Percentiles rank a stretch among this genome's conserved stretches.
Conservation (phyloP, 2,888 invertebrate genomes). For the Euclidia mi region DNA sequence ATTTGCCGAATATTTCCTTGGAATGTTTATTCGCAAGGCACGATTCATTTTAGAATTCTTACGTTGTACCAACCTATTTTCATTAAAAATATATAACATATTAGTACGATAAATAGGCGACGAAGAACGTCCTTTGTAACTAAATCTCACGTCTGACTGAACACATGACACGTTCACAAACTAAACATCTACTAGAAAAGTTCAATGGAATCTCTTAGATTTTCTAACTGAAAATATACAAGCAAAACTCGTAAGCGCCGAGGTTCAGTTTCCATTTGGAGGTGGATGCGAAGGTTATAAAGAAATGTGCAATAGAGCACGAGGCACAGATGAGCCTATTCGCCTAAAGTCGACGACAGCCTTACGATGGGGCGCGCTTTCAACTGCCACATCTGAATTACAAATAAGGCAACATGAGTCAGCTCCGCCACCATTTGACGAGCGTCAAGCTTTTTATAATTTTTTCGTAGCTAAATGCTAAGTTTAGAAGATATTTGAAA, state of each 20-base stretch:
- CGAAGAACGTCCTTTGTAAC: no score
- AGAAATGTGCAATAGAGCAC: slow-evolving; percentile 37
- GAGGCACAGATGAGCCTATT: slow-evolving; percentile 38
- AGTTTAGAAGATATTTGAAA: slow-evolving; percentile 48
- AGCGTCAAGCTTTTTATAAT: slow-evolving; percentile 40
- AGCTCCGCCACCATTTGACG: slow-evolving; percentile 41
- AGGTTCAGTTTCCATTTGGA: slow-evolving; percentile 45
- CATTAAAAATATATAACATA: no score
- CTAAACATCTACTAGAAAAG: slow-evolving; percentile 3
- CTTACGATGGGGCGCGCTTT: slow-evolving; percentile 42
- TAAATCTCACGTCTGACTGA: not conserved
- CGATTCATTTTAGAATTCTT: not conserved
- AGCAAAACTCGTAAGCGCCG: slow-evolving; percentile 36
- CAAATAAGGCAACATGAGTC: slow-evolving; percentile 63
- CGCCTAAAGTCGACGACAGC: slow-evolving; percentile 44
- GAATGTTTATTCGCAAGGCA: not conserved
- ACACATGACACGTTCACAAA: not conserved
- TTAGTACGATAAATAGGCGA: not conserved
- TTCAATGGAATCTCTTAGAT: slow-evolving; percentile 12
- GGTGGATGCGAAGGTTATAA: slow-evolving; percentile 40
- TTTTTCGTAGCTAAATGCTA: slow-evolving; percentile 48
- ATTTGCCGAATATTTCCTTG: slow-evolving; percentile 1
- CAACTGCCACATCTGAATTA: slow-evolving; percentile 67
- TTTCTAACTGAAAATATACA: no score
- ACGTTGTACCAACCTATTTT: no score